Evolutionary conservation across 2,797 vertebrate species (phyloP).

Genomic region (Gila robusta): DNA sequence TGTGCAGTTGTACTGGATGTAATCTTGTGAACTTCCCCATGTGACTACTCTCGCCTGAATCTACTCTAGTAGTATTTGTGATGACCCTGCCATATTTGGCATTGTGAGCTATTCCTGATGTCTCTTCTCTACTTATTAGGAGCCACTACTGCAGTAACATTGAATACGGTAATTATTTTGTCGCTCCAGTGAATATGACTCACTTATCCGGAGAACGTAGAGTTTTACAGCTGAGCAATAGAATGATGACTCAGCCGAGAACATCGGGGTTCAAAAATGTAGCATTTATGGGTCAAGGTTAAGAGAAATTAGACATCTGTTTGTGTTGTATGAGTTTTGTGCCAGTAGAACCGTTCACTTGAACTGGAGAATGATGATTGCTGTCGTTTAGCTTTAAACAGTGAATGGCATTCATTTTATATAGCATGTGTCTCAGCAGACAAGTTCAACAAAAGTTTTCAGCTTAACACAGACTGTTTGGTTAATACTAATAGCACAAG

Average conservation of each 20-base stretch:
- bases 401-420: not conserved
- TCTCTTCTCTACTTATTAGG: conserved; percentile 20
- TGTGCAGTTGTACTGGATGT: not conserved
- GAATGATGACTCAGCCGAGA: not conserved
- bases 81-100: conserved; percentile 9
- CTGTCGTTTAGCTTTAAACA: not conserved
- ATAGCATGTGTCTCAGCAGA: not conserved
- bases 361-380: not conserved
- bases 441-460: not conserved
- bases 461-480: not conserved
- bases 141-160: conserved; percentile 20
- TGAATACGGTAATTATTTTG: conserved; percentile 49
- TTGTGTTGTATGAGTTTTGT: not conserved
- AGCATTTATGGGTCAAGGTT: conserved; percentile 43
- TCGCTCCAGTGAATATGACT: conserved; percentile 49
- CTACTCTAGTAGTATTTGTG: not conserved
- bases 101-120: not conserved
- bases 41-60: conserved; percentile 22
- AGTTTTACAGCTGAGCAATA: conserved; percentile 29
- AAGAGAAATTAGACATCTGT: conserved; percentile 30
- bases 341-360: not conserved
- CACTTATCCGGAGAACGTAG: conserved; percentile 44
- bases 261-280: not conserved
- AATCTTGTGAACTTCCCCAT: not conserved
- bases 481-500: not conserved